Base-by-base conservation (phyloP, 2,797 vertebrate species). In the Micrastur ruficollis region DNA sequence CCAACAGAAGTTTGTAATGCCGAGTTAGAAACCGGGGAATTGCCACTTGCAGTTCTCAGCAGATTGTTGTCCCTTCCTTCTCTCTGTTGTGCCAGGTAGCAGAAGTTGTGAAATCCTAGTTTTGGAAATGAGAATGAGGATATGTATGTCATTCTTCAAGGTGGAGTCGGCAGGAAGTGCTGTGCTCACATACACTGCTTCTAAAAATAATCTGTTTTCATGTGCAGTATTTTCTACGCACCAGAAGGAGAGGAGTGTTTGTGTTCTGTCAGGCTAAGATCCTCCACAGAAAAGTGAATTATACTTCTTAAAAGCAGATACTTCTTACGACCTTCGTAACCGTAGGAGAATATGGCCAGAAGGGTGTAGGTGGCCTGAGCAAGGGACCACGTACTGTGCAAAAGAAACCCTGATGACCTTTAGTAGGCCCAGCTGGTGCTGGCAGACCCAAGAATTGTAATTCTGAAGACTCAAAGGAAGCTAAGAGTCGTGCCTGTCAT, bases 121-220 rank as follows among this genome's bases (percentile, higher is more conserved):
- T 96, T 80, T 50, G 65, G 90, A 85, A 32, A 7, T 29, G 83
- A 63, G 81, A 71, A 65, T 56, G 85, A 56, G 96, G 83, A 25
- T 27, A 34, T 25, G 29, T 75, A 15, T 75, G 58, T 97, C 74
- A 67, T 68, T 80, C 55, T 71, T 70, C 96, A 96, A 98, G 92
- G 94, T 97, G 93, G 94, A 94, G 93, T 31, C 93, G 38, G 31
- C 95, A 97, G 97, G 97, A 98, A 98, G 93, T 36, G 90, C 59
- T 89, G 61, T 8, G 79, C 89, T 97, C 94, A 36, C 96, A 46
- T 61, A 92, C 93, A 0, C 91, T 4, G 74, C 62, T 61, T 42
- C 93, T 96, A 97, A 97, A 97, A 98, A 96, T 95, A 97, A 86
- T 82, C 78, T 82, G 92, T 83, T 97, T 97, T 90, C 52, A 12